These are phyloP conservation scores for Eilema griseolum DNA, from an alignment of 2,888 invertebrate genomes.

Conservation along the genomic window DNA sequence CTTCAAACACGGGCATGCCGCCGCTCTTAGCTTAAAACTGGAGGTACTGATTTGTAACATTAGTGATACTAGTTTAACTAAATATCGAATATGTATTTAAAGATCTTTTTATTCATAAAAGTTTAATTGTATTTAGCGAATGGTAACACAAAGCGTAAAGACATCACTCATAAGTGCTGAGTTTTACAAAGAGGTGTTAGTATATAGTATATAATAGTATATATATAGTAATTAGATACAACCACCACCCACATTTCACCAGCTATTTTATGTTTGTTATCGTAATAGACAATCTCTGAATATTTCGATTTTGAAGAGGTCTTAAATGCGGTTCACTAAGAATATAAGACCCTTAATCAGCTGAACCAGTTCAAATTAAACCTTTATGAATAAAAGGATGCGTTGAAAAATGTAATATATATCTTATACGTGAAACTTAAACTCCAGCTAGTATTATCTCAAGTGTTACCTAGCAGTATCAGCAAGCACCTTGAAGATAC, in stretches of 20 bases:
- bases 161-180: too few relatives aligned
- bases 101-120: background rate
- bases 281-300: too few relatives aligned
- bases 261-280: too few relatives aligned
- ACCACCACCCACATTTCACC: too few relatives aligned
- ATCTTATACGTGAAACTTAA: background rate
- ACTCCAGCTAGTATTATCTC: constrained; percentile 7
- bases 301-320: too few relatives aligned
- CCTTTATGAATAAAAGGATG: background rate
- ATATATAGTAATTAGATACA: too few relatives aligned
- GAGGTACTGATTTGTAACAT: constrained; percentile 39
- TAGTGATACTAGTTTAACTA: background rate
- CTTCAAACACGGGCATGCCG: constrained; percentile 40
- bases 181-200: too few relatives aligned
- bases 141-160: background rate
- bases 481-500: constrained; percentile 38
- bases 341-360: too few relatives aligned
- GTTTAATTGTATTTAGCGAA: background rate
- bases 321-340: too few relatives aligned
- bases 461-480: constrained; percentile 33
- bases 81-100: background rate
- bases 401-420: background rate
- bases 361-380: background rate
- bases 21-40: constrained; percentile 20
- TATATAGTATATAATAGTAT: too few relatives aligned